Conservation (phyloP, 2,113 vertebrate species). For the Spea multiplicata region DNA sequence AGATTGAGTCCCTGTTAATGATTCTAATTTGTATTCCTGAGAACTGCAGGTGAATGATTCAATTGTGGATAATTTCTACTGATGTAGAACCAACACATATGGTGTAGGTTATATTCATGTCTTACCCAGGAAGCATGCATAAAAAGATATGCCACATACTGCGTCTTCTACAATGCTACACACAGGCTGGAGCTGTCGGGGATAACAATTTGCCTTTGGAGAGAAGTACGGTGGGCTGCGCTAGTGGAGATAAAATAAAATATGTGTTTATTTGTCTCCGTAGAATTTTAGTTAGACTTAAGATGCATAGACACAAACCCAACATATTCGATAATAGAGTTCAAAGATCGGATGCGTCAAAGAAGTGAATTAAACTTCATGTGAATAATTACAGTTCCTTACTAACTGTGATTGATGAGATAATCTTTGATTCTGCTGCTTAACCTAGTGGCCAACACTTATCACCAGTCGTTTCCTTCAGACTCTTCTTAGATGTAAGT, state of each 20-base stretch:
- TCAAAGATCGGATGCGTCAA: too few relatives aligned
- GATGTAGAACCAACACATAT: constrained; percentile 49
- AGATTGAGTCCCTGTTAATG: constrained; percentile 39
- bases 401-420: too few relatives aligned
- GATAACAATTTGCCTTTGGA: constrained; percentile 16
- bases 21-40: constrained; percentile 48
- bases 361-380: too few relatives aligned
- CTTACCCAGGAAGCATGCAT: constrained; percentile 28
- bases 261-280: too few relatives aligned
- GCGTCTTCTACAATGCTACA: constrained; percentile 2
- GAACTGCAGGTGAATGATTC: constrained; percentile 47
- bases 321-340: too few relatives aligned
- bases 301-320: too few relatives aligned
- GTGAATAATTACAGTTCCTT: too few relatives aligned
- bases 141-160: constrained; percentile 34
- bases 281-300: too few relatives aligned
- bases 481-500: too few relatives aligned
- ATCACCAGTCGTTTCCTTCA: too few relatives aligned
- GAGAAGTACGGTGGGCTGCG: neutral
- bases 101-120: constrained; percentile 32
- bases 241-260: neutral
- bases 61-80: constrained; percentile 49
- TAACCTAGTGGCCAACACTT: too few relatives aligned
- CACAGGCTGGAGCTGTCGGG: constrained; percentile 18
- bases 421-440: too few relatives aligned